Conservation (phyloP, 2,888 invertebrate species). For the Dynastes hyllus region DNA sequence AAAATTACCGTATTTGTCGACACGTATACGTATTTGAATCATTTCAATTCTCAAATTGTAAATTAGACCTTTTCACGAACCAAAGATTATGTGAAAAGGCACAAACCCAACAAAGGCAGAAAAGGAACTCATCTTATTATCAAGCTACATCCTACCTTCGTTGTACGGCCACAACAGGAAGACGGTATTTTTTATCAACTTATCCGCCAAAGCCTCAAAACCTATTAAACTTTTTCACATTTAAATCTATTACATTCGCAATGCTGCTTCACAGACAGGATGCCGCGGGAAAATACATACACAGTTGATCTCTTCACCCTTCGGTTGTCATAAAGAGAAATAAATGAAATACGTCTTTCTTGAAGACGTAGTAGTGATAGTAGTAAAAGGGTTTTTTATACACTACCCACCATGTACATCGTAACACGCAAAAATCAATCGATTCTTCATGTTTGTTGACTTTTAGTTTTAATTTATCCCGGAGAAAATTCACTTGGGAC, state of each 20-base stretch:
- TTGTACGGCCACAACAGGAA: not conserved
- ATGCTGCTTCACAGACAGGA: slow-evolving; percentile 10
- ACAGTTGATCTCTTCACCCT: slow-evolving; percentile 20
- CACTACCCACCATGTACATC: no score
- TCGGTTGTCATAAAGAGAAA: slow-evolving; percentile 28
- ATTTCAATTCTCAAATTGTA: no score
- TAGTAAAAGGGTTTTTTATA: no score
- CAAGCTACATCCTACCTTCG: not conserved
- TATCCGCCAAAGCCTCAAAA: slow-evolving; percentile 27
- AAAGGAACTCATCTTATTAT: not conserved
- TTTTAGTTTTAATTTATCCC: no score
- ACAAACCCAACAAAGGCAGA: not conserved
- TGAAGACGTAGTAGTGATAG: no score
- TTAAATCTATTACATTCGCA: slow-evolving; percentile 41
- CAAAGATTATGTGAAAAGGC: no score
- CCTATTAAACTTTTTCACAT: slow-evolving; percentile 44
- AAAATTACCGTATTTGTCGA: no score
- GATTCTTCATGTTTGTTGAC: no score
- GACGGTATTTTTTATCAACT: slow-evolving; percentile 30
- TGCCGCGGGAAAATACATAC: not conserved
- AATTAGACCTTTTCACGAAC: no score
- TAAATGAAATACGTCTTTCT: slow-evolving; percentile 36
- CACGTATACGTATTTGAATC: no score
- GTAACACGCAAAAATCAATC: no score
- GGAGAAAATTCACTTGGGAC: no score